A percentile compares a stretch with the other conserved stretches of the same genome.
These are phyloP conservation scores for Andrena cerasifolii DNA, from an alignment of 1,140 invertebrate species.

Conservation along the genomic window DNA sequence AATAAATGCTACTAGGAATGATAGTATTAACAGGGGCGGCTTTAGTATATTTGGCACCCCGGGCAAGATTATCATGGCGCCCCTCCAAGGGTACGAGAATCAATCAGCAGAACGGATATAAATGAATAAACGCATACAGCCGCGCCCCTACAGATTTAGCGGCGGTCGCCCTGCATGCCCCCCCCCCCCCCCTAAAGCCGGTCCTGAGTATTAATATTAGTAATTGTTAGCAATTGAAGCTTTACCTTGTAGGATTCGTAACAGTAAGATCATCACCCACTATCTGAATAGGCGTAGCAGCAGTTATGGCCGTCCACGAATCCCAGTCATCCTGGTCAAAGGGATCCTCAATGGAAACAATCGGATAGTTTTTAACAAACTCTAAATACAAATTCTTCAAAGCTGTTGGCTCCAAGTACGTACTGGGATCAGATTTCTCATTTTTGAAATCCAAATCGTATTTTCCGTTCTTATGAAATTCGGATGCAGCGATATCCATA, in stretches of 20 bases:
- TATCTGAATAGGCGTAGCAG: slow-evolving; percentile 92
- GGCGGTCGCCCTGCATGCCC: too few species aligned
- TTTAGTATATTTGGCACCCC: too few species aligned
- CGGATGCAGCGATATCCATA: slow-evolving; percentile 99
- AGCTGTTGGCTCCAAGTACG: slow-evolving; percentile 90
- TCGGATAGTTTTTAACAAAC: slow-evolving; percentile 97
- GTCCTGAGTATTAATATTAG: too few species aligned
- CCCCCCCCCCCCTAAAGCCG: too few species aligned
- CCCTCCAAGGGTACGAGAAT: too few species aligned
- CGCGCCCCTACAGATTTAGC: too few species aligned
- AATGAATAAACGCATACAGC: too few species aligned
- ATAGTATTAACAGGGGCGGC: too few species aligned
- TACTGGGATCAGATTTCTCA: slow-evolving; percentile 90
- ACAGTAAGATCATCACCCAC: slow-evolving; percentile 99
- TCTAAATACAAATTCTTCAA: slow-evolving; percentile 94
- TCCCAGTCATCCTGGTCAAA: slow-evolving; percentile 99
- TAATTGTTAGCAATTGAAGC: slow-evolving; percentile 9
- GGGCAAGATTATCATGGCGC: too few species aligned
- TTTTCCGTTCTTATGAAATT: slow-evolving; percentile 93
- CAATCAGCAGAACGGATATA: too few species aligned
- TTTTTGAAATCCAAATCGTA: slow-evolving; percentile 99
- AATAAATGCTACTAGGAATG: too few species aligned
- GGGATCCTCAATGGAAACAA: slow-evolving; percentile 99
- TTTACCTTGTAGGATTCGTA: slow-evolving; percentile 87
- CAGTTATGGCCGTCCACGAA: slow-evolving; percentile 93